Evolutionary conservation across 2,888 invertebrate genomes (phyloP).

Genomic region (Teinopalpus imperialis): DNA sequence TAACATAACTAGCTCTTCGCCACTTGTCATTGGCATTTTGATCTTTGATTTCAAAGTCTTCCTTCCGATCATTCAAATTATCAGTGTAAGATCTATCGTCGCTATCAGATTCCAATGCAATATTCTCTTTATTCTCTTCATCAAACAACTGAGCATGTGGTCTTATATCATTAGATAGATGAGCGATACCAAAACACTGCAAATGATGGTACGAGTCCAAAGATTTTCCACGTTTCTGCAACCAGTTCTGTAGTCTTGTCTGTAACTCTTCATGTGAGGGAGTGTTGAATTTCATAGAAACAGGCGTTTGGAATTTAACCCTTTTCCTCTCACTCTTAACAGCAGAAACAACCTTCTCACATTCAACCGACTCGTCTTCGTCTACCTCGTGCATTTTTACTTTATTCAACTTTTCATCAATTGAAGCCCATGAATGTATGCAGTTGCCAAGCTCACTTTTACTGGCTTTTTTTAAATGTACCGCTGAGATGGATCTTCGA

Average conservation of each 20-base stretch:
- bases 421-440: slow-evolving; percentile 67
- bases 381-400: slow-evolving; percentile 49
- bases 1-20: slow-evolving; percentile 52
- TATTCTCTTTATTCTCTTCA: slow-evolving; percentile 79
- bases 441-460: slow-evolving; percentile 59
- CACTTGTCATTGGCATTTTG: slow-evolving; percentile 45
- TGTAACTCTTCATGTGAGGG: slow-evolving; percentile 66
- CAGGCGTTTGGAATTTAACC: slow-evolving; percentile 65
- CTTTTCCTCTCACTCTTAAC: slow-evolving; percentile 69
- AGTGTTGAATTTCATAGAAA: slow-evolving; percentile 52
- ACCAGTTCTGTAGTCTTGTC: slow-evolving; percentile 70
- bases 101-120: slow-evolving; percentile 62
- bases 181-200: slow-evolving; percentile 76
- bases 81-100: slow-evolving; percentile 65
- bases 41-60: slow-evolving; percentile 32
- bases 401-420: slow-evolving; percentile 61
- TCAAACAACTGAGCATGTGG: slow-evolving; percentile 42
- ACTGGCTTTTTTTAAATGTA: slow-evolving; percentile 66
- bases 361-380: slow-evolving; percentile 51
- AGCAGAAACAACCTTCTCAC: slow-evolving; percentile 55
- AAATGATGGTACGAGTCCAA: slow-evolving; percentile 74
- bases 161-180: slow-evolving; percentile 40
- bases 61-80: slow-evolving; percentile 49
- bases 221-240: slow-evolving; percentile 74
- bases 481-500: slow-evolving; percentile 71